Evolutionary conservation across 2,888 invertebrate species (phyloP).

Genomic region (Drosophila macrothrix): DNA sequence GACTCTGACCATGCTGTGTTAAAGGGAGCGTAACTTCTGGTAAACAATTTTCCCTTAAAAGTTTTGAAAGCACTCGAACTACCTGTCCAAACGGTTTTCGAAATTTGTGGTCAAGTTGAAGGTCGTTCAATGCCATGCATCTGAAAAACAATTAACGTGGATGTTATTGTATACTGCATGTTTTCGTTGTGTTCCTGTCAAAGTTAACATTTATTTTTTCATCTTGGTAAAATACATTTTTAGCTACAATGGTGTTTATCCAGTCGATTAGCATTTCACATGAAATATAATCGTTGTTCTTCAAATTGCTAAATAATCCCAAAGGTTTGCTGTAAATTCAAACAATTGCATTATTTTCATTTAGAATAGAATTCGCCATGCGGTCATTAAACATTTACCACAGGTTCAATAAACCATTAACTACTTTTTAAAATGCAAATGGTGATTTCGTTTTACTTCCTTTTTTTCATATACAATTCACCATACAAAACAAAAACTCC

Average conservation of each 20-base stretch:
- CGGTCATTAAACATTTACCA: slow-evolving; percentile 24
- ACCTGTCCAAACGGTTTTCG: slow-evolving; percentile 20
- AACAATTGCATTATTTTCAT: slow-evolving; percentile 18
- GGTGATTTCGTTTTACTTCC: slow-evolving; percentile 18
- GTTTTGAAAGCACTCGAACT: slow-evolving; percentile 44
- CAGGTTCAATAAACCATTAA: slow-evolving; percentile 56
- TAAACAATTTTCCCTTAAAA: slow-evolving; percentile 36
- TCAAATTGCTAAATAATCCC: slow-evolving; percentile 4
- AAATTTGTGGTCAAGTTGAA: slow-evolving; percentile 19
- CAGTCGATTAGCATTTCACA: background rate
- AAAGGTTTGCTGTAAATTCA: slow-evolving; percentile 1
- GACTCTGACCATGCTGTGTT: slow-evolving; percentile 43
- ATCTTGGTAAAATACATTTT: background rate
- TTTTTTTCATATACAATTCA: slow-evolving; percentile 15
- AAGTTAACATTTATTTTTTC: background rate
- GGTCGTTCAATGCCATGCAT: slow-evolving; percentile 5
- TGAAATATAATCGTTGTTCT: background rate
- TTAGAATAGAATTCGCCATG: slow-evolving; percentile 8
- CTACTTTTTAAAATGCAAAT: slow-evolving; percentile 45
- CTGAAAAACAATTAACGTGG: background rate
- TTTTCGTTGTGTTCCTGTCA: background rate
- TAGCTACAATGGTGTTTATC: background rate
- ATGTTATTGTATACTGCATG: background rate
- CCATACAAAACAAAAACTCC: slow-evolving; percentile 43
- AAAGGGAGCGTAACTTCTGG: slow-evolving; percentile 50